These are phyloP conservation scores for Elgaria multicarinata DNA, from an alignment of 2,113 vertebrate species.

Conservation along the genomic window DNA sequence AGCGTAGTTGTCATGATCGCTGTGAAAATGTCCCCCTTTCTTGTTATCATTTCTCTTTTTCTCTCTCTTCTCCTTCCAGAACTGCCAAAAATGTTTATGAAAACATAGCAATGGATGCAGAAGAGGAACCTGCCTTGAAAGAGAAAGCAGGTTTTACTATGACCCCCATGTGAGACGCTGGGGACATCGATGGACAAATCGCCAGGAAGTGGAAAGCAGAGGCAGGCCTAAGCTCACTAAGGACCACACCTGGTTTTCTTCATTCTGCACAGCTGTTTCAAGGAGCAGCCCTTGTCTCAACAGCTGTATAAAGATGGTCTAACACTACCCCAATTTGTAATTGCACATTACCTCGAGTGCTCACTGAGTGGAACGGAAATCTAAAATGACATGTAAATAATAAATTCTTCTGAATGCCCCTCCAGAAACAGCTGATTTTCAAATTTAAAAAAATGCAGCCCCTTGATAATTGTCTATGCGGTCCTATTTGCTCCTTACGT, in stretches of 20 bases:
- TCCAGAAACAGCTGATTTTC: not conserved
- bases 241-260: not conserved
- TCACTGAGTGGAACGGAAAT: too few species aligned
- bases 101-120: not conserved
- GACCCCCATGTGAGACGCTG: not conserved
- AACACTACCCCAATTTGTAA: too few species aligned
- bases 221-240: not conserved
- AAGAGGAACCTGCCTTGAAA: not conserved
- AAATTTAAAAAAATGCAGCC: not conserved
- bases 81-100: not conserved
- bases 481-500: not conserved
- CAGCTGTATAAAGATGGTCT: not conserved
- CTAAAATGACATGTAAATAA: too few species aligned
- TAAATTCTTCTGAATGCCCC: not conserved
- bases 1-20: too few species aligned
- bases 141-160: fast-evolving
- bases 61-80: not conserved
- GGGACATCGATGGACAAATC: not conserved
- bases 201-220: not conserved
- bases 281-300: too few species aligned
- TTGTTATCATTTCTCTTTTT: not conserved
- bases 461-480: not conserved
- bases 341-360: too few species aligned
- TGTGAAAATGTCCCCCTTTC: too few species aligned
- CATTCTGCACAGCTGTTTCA: not conserved